phyloP scores from a whole-genome alignment of 2,797 vertebrate species.

The Prionace glauca region DNA sequence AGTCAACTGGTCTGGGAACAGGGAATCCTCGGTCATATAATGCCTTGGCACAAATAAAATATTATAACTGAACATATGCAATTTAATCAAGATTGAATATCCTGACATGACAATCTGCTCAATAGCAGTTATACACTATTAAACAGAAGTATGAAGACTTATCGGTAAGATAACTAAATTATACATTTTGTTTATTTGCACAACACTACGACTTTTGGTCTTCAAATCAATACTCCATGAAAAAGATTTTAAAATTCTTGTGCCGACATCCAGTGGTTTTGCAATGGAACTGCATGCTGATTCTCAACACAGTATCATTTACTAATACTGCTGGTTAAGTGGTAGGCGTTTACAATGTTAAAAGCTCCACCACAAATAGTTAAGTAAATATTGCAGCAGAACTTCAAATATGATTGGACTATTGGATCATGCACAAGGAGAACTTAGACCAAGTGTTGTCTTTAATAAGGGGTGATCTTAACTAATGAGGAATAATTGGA shows the following conservation, averaged over 20 bases:
- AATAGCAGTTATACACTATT: neutral
- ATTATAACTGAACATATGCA: neutral
- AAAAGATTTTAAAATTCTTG: neutral
- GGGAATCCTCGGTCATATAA: conserved; percentile 85
- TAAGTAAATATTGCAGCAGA: neutral
- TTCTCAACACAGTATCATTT: neutral
- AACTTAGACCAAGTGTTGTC: neutral
- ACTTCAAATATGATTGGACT: neutral
- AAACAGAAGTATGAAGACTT: neutral
- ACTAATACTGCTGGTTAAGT: neutral
- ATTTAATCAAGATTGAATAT: neutral
- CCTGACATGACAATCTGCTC: neutral
- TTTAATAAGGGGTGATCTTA: neutral
- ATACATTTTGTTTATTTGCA: neutral
- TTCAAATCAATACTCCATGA: neutral
- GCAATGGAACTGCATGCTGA: neutral
- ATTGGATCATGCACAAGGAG: neutral
- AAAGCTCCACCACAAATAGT: neutral
- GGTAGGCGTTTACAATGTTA: neutral
- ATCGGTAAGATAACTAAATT: neutral
- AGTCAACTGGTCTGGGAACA: conserved; percentile 90
- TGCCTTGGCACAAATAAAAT: conserved; percentile 55
- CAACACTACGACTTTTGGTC: neutral
- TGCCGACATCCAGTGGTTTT: conserved; percentile 1
- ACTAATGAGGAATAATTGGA: neutral